Base-by-base conservation (phyloP, 2,888 invertebrate species). In the Erebia aethiops region DNA sequence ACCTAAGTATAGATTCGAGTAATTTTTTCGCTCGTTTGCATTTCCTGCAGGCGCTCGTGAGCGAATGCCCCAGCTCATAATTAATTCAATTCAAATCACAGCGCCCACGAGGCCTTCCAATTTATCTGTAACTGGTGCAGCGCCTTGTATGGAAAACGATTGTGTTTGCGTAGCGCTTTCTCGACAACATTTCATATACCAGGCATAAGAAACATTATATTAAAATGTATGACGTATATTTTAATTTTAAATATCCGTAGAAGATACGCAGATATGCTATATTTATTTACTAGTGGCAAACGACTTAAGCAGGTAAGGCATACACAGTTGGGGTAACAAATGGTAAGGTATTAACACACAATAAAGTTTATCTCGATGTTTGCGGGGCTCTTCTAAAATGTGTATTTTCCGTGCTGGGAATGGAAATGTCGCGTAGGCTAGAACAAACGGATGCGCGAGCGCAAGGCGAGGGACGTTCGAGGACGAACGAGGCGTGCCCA, bases 51-150 rank as follows among this genome's bases (percentile, higher is more conserved):
- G 74, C 84, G 80, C 85, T 89, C 86, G 88, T 88, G 87, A 88
- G 83, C 82, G 77, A 84, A 80, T 81, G 79, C 82, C 79, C 68
- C 80, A 77, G 81, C 86, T 88, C 86, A 87, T 91, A 90, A 90
- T 90, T 91, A 89, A 91, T 91, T 88, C 88, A 87, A 90, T 90
- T 91, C 88, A 89, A 91, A 91, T 90, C 91, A 91, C 88, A 87
- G 87, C 88, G 88, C 88, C 90, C 87, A 88, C 89, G 85, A 85
- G 82, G 80, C 82, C 82, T 67, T 87, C 82, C 85, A 87, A 88
- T 90, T 89, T 87, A 87, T 86, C 84, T 81, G 78, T 78, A 80
- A 81, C 79, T 81, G 81, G 83, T 83, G 81, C 76, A 80, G 68
- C 63, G 71, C 86, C 87, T 80, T 87, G 82, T 87, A 86, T 78